These are phyloP conservation scores for Camponotus pennsylvanicus DNA, from an alignment of 1,140 invertebrate genomes.

Conservation along the genomic window DNA sequence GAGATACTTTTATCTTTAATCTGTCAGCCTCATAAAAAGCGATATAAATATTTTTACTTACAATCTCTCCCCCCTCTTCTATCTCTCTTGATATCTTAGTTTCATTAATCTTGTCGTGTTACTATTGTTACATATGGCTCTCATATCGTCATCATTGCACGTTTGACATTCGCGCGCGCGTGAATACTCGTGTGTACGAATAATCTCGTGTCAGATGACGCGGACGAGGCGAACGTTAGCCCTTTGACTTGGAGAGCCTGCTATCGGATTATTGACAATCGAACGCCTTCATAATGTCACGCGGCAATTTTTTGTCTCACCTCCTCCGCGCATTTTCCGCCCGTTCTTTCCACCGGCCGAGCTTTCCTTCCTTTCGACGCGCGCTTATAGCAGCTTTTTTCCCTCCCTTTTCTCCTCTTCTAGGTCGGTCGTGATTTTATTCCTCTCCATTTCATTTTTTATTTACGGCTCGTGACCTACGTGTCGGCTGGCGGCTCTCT, in stretches of 20 bases:
- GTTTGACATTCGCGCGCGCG: not conserved
- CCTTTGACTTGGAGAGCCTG: conserved; percentile 15
- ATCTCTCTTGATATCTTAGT: not conserved
- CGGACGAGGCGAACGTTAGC: conserved; percentile 38
- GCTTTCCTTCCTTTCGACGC: conserved; percentile 12
- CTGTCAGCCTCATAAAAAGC: not conserved
- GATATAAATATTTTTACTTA: not conserved
- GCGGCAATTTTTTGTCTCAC: conserved; percentile 38
- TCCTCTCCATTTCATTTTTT: conserved; percentile 48
- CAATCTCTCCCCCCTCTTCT: no score
- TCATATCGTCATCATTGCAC: not conserved
- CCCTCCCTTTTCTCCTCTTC: not conserved
- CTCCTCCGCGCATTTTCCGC: conserved; percentile 37
- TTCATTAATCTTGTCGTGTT: not conserved
- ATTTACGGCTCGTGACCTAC: conserved; percentile 27
- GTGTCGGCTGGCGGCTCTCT: not conserved
- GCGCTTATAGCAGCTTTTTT: not conserved
- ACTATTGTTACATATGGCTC: not conserved
- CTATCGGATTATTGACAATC: conserved; percentile 52
- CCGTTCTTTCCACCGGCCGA: conserved; percentile 17
- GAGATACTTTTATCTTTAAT: not conserved
- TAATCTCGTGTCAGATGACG: conserved; percentile 10
- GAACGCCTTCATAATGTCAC: conserved; percentile 53
- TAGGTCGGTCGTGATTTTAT: conserved; percentile 49
- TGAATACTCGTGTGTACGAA: conserved; percentile 27